phyloP scores from a whole-genome alignment of 2,797 vertebrate genomes.

The Hoplostethus mediterraneus region DNA sequence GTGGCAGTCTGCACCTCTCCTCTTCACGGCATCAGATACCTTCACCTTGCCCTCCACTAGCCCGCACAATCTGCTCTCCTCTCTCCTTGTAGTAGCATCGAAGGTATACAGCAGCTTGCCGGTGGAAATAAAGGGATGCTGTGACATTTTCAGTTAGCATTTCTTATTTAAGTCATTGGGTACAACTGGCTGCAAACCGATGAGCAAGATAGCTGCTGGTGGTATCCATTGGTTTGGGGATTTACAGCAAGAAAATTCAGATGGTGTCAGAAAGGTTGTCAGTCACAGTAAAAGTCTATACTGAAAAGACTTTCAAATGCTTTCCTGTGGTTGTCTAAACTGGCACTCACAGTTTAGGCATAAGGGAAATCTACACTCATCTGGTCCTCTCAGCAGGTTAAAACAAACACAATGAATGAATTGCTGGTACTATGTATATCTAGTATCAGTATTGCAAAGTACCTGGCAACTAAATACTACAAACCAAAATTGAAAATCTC shows the following conservation, averaged over 20 bases:
- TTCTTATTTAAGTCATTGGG: background rate
- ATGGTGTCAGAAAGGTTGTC: too few species aligned
- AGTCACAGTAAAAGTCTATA: too few species aligned
- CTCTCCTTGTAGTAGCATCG: background rate
- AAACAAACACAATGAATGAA: background rate
- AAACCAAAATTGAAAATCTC: background rate
- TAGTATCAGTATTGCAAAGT: too few species aligned
- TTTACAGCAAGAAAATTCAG: too few species aligned
- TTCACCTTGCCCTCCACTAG: background rate
- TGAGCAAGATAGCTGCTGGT: background rate
- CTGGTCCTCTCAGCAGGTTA: background rate
- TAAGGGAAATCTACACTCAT: background rate
- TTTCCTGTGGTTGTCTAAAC: background rate
- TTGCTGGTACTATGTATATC: background rate
- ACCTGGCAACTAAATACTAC: background rate
- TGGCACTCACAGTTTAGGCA: background rate
- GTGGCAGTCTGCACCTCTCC: slow-evolving; percentile 8
- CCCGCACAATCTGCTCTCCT: background rate
- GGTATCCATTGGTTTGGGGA: background rate
- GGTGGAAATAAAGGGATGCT: background rate
- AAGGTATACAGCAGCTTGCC: background rate
- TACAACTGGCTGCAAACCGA: background rate
- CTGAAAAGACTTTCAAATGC: too few species aligned
- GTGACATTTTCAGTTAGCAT: background rate
- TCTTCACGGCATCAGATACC: slow-evolving; percentile 17